These are phyloP conservation scores for Xyrauchen texanus DNA, from an alignment of 2,113 vertebrate species.

Conservation along the genomic window DNA sequence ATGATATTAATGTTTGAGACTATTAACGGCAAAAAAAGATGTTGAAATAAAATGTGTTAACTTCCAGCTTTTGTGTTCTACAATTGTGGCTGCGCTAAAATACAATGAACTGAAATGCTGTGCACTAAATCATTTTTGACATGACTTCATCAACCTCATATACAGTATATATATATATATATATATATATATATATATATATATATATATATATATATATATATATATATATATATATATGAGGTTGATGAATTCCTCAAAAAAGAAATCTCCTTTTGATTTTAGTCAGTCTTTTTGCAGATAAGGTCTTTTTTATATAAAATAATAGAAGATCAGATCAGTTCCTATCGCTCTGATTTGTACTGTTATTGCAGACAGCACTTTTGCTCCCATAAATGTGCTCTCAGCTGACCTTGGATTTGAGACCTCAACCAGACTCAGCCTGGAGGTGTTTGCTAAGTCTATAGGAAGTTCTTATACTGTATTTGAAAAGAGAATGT, in stretches of 20 bases:
- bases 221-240: too few relatives aligned
- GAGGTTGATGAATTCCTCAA: not conserved
- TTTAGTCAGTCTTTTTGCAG: not conserved
- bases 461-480: not conserved
- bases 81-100: not conserved
- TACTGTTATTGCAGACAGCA: not conserved
- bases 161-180: too few relatives aligned
- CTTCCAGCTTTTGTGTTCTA: not conserved
- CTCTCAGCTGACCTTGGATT: slow-evolving; percentile 4
- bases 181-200: too few relatives aligned
- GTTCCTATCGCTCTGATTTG: not conserved
- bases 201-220: not conserved
- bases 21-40: too few relatives aligned
- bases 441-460: not conserved
- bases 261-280: not conserved
- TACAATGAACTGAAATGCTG: not conserved
- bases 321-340: not conserved
- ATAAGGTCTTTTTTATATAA: not conserved
- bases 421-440: not conserved
- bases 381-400: slow-evolving; percentile 10
- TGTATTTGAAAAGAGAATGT: slow-evolving; percentile 17
- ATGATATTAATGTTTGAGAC: too few relatives aligned
- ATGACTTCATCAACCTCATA: too few relatives aligned
- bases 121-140: slow-evolving; percentile 42
- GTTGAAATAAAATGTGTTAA: too few relatives aligned